Base-by-base conservation (phyloP, 2,888 invertebrate species). In the Coelogynopora nodosa region DNA sequence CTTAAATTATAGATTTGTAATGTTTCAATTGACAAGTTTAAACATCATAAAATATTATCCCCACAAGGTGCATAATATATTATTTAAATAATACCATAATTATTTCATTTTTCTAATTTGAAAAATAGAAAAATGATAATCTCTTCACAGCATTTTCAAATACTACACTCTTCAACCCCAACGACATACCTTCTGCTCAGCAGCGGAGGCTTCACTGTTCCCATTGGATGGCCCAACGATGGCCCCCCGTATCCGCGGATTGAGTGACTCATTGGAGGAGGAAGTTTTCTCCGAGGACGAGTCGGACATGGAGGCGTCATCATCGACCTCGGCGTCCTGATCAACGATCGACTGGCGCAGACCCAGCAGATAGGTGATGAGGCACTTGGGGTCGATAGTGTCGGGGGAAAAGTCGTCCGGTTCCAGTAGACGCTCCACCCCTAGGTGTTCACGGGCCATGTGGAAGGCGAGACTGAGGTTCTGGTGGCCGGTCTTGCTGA, bases 381-480 rank as follows among this genome's bases (percentile, higher is more conserved):
- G 74, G 23, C 74, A 74, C 23, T 74, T 74, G 74, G 74, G 74
- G 27, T 74, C 74, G 18, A 74, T 10, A 74, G 10, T 26, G 5
- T 74, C 74, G 2, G 18, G 74, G 74, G 74, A 74, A 2, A 99
- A 96, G 93, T 97, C 97, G 94, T 90, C 67, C 90, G 99, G 96
- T 91, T 99, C 99, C 88, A 99, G 94, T 87, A 99, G 94, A 92
- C 97, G 97, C 31, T 97, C 96, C 86, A 99, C 94, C 0, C 97
- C 98, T 87, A 99, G 94, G 91, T 98, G 97, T 89, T 97, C 96
- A 93, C 99, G 99, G 67, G 99, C 99, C 18, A 96, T 95, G 91
- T 97, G 97, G 93, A 99, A 99, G 67, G 99, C 96, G 93, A 97
- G 98, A 92, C 97, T 97, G 89, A 99, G 93, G 93, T 99, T 99